Percentiles rank a stretch among this genome's conserved stretches.
These are phyloP conservation scores for Drosophila navojoa DNA, from an alignment of 1,140 invertebrate genomes.

Conservation along the genomic window DNA sequence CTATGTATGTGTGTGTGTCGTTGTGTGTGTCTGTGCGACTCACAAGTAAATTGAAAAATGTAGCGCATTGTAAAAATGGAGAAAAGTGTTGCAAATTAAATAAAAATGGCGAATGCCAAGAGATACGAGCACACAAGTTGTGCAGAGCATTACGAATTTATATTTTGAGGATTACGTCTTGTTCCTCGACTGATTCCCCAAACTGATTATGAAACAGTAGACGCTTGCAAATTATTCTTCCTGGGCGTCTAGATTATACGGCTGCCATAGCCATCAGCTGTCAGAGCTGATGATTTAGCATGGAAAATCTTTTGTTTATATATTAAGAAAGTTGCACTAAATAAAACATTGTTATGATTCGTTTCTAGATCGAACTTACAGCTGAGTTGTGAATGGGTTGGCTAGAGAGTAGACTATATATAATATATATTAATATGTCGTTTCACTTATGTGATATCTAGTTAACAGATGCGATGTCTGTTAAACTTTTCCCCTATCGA, in stretches of 20 bases:
- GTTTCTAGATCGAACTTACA: too few relatives aligned
- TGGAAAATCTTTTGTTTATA: too few relatives aligned
- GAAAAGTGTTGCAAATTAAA: slow-evolving; percentile 73
- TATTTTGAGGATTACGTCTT: slow-evolving; percentile 3
- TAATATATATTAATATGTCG: too few relatives aligned
- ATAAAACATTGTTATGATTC: too few relatives aligned
- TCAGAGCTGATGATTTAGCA: too few relatives aligned
- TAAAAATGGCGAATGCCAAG: slow-evolving; percentile 70
- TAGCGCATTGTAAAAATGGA: slow-evolving; percentile 64
- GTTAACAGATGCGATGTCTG: too few relatives aligned
- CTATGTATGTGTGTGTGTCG: slow-evolving; percentile 4
- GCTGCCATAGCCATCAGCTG: neutral
- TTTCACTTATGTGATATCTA: too few relatives aligned
- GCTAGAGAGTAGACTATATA: too few relatives aligned
- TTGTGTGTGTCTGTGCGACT: slow-evolving; percentile 42
- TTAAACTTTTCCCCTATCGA: too few relatives aligned
- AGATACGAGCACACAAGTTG: slow-evolving; percentile 34
- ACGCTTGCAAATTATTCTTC: neutral
- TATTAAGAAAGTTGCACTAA: too few relatives aligned
- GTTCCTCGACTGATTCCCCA: neutral
- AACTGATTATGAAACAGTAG: neutral
- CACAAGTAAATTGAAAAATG: slow-evolving; percentile 75
- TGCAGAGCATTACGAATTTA: slow-evolving; percentile 4
- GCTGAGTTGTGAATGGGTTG: too few relatives aligned
- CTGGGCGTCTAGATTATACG: neutral